A percentile compares a stretch with the other conserved stretches of the same genome.
Evolutionary conservation across 2,888 invertebrate genomes (phyloP).

Genomic region (Lordiphosa andalusiaca): DNA sequence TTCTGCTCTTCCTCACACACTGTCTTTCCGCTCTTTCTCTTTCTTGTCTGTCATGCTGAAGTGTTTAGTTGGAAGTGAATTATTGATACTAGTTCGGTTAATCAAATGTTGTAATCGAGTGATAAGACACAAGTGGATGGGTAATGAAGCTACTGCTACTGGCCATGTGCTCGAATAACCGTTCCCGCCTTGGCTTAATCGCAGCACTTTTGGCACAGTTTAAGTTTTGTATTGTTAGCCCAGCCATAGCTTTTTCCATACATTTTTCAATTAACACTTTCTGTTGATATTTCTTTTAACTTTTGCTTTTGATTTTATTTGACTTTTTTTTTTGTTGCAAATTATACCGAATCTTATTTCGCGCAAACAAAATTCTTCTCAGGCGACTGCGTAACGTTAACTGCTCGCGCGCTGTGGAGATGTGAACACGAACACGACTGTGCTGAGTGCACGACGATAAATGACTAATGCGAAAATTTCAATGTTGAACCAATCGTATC

Average conservation of each 20-base stretch:
- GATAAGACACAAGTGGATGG: conserved; percentile 15
- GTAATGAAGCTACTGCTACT: conserved; percentile 3
- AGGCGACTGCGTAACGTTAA: conserved; percentile 24
- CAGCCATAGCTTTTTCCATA: neutral
- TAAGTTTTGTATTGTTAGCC: too few relatives aligned
- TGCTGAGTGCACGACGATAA: conserved; percentile 45
- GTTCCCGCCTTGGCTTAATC: conserved; percentile 1
- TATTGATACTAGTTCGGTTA: conserved; percentile 5
- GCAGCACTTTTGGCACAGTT: conserved; percentile 20
- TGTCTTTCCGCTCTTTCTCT: neutral
- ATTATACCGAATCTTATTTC: conserved; percentile 17
- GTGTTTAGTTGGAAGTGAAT: too few relatives aligned
- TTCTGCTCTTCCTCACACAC: conserved; percentile 1
- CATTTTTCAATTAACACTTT: conserved; percentile 58
- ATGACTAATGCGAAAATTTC: conserved; percentile 41
- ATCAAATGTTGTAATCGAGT: conserved; percentile 26
- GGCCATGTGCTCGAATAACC: neutral
- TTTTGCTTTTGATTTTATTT: conserved; percentile 25
- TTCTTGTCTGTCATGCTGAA: conserved; percentile 9
- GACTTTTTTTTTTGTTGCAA: too few relatives aligned
- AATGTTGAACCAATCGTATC: conserved; percentile 21
- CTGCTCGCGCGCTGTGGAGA: conserved; percentile 12
- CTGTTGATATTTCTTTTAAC: conserved; percentile 29
- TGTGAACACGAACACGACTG: conserved; percentile 33
- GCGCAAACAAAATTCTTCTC: conserved; percentile 16